Evolutionary conservation across 2,888 invertebrate genomes (phyloP).

Genomic region (Neria commutata): DNA sequence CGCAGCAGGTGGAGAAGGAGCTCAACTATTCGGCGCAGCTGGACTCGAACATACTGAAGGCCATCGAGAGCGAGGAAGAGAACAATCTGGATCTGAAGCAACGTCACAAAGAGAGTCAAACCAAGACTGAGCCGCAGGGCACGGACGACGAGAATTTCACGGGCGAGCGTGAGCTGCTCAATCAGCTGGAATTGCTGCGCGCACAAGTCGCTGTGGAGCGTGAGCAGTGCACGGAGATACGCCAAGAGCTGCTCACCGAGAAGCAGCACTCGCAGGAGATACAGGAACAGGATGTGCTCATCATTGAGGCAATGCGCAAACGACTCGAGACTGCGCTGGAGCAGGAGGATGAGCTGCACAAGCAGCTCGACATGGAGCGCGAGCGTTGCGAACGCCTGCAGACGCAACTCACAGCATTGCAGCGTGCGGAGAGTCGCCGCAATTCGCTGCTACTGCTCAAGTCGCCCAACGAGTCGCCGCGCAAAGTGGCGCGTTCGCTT

Average conservation of each 20-base stretch:
- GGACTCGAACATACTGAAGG: constrained; percentile 67
- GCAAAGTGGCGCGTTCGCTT: constrained; percentile 48
- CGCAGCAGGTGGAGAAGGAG: constrained; percentile 66
- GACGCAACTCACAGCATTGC: constrained; percentile 59
- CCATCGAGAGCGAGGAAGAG: constrained; percentile 65
- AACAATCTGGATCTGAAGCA: constrained; percentile 54
- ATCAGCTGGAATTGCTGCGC: constrained; percentile 51
- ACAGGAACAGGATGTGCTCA: constrained; percentile 70
- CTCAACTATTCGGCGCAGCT: constrained; percentile 68
- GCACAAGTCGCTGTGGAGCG: constrained; percentile 52
- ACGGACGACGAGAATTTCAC: constrained; percentile 58
- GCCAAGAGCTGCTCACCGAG: constrained; percentile 67
- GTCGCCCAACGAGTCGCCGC: constrained; percentile 59
- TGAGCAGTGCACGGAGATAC: constrained; percentile 64
- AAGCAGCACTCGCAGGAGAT: constrained; percentile 65
- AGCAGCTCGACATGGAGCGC: constrained; percentile 65
- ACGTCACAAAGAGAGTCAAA: constrained; percentile 33
- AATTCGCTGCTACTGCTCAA: constrained; percentile 50
- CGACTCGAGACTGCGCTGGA: constrained; percentile 71
- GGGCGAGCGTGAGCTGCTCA: constrained; percentile 54
- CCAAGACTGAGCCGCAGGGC: constrained; percentile 38
- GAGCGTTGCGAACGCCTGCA: constrained; percentile 64
- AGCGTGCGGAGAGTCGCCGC: constrained; percentile 56
- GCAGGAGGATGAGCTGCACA: constrained; percentile 70
- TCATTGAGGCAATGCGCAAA: constrained; percentile 70